These are phyloP conservation scores for Malachius bipustulatus DNA, from an alignment of 2,888 invertebrate genomes.

Conservation along the genomic window DNA sequence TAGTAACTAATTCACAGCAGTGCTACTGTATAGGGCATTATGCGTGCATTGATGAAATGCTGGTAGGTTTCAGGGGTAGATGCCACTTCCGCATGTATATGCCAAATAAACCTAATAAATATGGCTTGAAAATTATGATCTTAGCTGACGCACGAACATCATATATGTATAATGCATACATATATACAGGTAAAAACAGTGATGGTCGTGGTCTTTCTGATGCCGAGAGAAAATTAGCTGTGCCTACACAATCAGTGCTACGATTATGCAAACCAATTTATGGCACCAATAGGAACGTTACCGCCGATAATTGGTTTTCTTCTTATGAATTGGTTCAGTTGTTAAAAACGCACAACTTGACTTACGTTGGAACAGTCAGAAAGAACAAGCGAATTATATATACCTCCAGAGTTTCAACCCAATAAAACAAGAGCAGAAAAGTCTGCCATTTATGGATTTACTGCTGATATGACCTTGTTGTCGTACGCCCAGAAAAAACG, in stretches of 20 bases:
- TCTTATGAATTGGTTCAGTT: conserved; percentile 17
- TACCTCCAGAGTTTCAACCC: conserved; percentile 11
- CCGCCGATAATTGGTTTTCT: conserved; percentile 23
- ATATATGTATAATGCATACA: conserved; percentile 4
- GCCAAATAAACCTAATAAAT: conserved; percentile 10
- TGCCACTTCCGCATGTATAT: too few relatives aligned
- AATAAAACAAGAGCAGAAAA: conserved; percentile 5
- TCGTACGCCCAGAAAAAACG: conserved; percentile 11
- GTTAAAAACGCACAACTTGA: conserved; percentile 16
- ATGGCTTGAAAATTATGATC: conserved; percentile 9
- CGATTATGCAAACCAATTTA: conserved; percentile 14
- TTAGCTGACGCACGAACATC: conserved; percentile 1
- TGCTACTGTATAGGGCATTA: conserved; percentile 18
- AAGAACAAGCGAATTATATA: conserved; percentile 18
- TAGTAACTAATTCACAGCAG: conserved; percentile 19
- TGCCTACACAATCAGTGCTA: conserved; percentile 18
- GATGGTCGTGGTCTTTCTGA: conserved; percentile 12
- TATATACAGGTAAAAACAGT: conserved; percentile 11
- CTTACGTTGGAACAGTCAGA: conserved; percentile 19
- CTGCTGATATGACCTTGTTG: conserved; percentile 14
- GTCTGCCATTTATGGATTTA: conserved; percentile 19
- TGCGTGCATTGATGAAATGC: conserved; percentile 22
- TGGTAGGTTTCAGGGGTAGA: conserved; percentile 17
- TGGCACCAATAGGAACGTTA: conserved; percentile 21
- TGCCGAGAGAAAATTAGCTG: conserved; percentile 12